Evolutionary conservation across 2,113 vertebrate species (phyloP).

Genomic region (Corythornis vintsioides): DNA sequence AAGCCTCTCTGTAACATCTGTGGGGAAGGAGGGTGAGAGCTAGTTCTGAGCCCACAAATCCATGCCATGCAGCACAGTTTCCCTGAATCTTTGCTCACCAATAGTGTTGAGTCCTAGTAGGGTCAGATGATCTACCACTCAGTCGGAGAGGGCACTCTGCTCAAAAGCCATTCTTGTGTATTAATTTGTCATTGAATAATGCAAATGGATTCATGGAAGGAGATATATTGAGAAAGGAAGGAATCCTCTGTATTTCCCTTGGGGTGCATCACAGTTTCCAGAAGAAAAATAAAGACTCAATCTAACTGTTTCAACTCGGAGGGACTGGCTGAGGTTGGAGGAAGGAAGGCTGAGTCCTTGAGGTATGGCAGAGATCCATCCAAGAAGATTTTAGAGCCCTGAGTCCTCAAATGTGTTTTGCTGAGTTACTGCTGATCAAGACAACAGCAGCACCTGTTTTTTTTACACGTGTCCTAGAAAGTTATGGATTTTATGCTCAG

Average conservation of each 20-base stretch:
- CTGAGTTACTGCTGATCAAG: neutral
- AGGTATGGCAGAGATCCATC: neutral
- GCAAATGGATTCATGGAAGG: neutral
- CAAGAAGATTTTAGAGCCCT: neutral
- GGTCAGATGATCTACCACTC: neutral
- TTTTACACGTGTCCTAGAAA: neutral
- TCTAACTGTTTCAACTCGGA: neutral
- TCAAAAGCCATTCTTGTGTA: neutral
- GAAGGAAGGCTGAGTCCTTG: neutral
- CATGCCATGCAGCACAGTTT: neutral
- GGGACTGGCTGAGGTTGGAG: neutral
- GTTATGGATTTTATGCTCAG: neutral
- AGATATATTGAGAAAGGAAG: neutral
- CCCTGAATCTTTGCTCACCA: neutral
- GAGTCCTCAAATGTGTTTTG: neutral
- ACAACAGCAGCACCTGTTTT: neutral
- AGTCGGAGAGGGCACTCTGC: neutral
- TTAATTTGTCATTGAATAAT: rapidly evolving
- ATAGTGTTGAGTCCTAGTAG: neutral
- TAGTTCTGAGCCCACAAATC: neutral
- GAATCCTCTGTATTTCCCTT: neutral
- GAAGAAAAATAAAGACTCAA: neutral
- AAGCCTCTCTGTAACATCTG: neutral
- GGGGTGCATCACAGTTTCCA: neutral
- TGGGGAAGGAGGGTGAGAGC: neutral